These are phyloP conservation scores for Rhaphigaster nebulosa DNA, from an alignment of 2,888 invertebrate species.

Conservation along the genomic window DNA sequence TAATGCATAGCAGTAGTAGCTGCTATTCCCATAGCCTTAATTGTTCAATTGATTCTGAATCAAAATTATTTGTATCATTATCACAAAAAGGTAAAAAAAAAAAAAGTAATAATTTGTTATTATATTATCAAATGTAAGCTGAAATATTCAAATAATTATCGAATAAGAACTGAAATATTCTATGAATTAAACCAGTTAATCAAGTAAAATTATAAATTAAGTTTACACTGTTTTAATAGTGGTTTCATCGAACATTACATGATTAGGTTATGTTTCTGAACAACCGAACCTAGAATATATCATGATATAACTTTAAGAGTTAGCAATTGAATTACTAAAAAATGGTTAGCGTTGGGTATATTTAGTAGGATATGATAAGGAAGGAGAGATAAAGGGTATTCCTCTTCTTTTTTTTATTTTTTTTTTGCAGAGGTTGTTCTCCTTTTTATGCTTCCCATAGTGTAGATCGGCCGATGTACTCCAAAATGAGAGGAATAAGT, in stretches of 20 bases:
- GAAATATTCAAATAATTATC: no score
- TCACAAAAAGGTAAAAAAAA: background rate
- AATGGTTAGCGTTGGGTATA: background rate
- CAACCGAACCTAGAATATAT: background rate
- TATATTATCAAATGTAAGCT: background rate
- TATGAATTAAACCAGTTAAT: background rate
- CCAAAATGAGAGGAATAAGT: background rate
- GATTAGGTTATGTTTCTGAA: no score
- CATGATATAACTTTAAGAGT: background rate
- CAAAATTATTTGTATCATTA: background rate
- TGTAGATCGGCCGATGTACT: background rate
- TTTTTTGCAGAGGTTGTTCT: background rate
- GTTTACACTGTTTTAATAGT: background rate
- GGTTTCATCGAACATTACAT: no score
- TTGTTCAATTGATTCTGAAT: background rate
- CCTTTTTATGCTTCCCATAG: background rate
- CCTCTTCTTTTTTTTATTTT: background rate
- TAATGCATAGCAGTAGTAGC: no score
- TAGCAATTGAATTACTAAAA: background rate
- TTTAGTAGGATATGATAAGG: background rate
- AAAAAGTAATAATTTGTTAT: background rate
- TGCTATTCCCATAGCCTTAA: background rate
- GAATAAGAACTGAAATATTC: background rate
- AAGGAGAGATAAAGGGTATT: background rate
- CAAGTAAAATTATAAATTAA: background rate